Percentiles rank a stretch among this genome's conserved stretches.
Evolutionary conservation across 2,797 vertebrate genomes (phyloP).

Genomic region (Semaprochilodus insignis): DNA sequence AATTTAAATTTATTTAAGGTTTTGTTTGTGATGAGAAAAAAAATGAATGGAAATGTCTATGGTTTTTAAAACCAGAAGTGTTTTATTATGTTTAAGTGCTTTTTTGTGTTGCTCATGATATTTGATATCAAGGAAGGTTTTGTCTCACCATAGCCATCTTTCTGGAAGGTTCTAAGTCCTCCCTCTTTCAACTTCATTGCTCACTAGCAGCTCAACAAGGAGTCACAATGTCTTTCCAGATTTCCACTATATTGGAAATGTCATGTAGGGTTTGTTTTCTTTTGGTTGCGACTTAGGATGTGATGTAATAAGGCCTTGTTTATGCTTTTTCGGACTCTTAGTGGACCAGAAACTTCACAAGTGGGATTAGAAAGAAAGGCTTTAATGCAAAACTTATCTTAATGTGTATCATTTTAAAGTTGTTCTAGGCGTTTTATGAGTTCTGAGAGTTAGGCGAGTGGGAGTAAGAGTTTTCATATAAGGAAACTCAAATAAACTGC

Average conservation of each 20-base stretch:
- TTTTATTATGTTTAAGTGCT: too few relatives aligned
- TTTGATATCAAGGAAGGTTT: too few relatives aligned
- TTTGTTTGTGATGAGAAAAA: too few relatives aligned
- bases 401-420: not conserved
- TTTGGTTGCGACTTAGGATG: constrained; percentile 14
- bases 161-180: too few relatives aligned
- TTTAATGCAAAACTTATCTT: not conserved
- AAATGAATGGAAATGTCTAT: too few relatives aligned
- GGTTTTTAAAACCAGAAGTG: too few relatives aligned
- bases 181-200: too few relatives aligned
- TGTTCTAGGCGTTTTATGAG: not conserved
- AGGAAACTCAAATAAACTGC: not conserved
- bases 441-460: not conserved
- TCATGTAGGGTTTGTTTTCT: constrained; percentile 22
- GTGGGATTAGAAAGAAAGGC: constrained; percentile 15
- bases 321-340: not conserved
- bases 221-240: too few relatives aligned
- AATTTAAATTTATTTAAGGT: too few relatives aligned
- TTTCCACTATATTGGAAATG: constrained; percentile 31
- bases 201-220: too few relatives aligned
- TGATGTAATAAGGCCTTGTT: constrained; percentile 9
- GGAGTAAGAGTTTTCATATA: not conserved
- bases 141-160: too few relatives aligned
- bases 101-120: too few relatives aligned
- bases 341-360: constrained; percentile 10